These are phyloP conservation scores for Drosophila borborema DNA, from an alignment of 2,888 invertebrate genomes.

Conservation along the genomic window DNA sequence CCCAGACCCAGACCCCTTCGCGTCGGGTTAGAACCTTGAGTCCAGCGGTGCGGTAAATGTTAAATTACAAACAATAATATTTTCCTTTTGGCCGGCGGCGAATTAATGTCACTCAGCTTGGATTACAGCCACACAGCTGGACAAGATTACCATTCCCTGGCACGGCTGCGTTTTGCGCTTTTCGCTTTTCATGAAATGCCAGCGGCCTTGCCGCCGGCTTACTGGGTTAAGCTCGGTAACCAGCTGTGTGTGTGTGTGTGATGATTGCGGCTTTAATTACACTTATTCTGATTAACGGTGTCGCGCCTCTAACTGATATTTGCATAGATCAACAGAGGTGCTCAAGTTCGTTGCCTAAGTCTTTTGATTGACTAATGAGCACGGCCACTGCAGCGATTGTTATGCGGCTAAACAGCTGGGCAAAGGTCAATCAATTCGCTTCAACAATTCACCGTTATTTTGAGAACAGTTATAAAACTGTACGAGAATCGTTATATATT, in stretches of 20 bases:
- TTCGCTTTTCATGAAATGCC: slow-evolving; percentile 59
- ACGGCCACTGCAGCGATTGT: slow-evolving; percentile 18
- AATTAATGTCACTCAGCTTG: slow-evolving; percentile 61
- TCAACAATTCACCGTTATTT: background rate
- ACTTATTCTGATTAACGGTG: slow-evolving; percentile 70
- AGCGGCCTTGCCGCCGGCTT: slow-evolving; percentile 70
- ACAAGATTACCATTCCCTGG: slow-evolving; percentile 49
- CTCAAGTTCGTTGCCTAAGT: slow-evolving; percentile 65
- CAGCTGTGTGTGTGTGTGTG: slow-evolving; percentile 27
- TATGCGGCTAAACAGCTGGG: background rate
- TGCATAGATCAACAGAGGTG: slow-evolving; percentile 57
- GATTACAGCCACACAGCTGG: slow-evolving; percentile 41
- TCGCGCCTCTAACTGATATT: slow-evolving; percentile 60
- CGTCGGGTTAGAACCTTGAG: slow-evolving; percentile 61
- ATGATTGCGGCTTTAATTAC: slow-evolving; percentile 56
- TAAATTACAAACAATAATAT: slow-evolving; percentile 64
- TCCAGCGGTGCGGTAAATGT: slow-evolving; percentile 37
- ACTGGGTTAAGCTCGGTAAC: slow-evolving; percentile 37
- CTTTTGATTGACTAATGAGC: slow-evolving; percentile 61
- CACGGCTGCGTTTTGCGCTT: slow-evolving; percentile 42
- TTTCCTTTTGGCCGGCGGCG: slow-evolving; percentile 53
- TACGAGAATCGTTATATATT: background rate
- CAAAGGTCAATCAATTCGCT: background rate
- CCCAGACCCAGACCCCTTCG: slow-evolving; percentile 34
- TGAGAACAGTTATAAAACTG: background rate